Percentiles rank a stretch among this genome's conserved stretches.
These are phyloP conservation scores for Heliconius hewitsoni DNA, from an alignment of 1,140 invertebrate genomes.

Conservation along the genomic window DNA sequence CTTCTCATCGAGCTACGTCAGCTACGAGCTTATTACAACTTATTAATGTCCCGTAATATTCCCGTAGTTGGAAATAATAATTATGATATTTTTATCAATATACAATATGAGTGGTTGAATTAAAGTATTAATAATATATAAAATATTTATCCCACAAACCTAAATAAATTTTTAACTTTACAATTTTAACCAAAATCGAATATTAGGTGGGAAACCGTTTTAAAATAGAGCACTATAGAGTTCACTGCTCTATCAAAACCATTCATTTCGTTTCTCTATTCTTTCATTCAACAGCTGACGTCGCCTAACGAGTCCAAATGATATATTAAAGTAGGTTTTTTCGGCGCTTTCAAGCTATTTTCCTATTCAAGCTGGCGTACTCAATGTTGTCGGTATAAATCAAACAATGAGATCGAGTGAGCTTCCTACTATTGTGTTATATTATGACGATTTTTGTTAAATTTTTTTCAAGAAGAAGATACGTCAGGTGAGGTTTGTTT, in stretches of 20 bases:
- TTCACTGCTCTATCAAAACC: conserved; percentile 31
- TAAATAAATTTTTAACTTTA: too few species aligned
- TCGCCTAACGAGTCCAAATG: conserved; percentile 41
- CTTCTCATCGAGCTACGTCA: too few species aligned
- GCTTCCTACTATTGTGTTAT: conserved; percentile 30
- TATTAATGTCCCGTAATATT: too few species aligned
- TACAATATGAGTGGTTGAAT: too few species aligned
- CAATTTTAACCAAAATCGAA: neutral
- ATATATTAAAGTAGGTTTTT: conserved; percentile 43
- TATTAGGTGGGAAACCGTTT: conserved; percentile 10
- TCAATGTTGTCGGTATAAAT: conserved; percentile 40
- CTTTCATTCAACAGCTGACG: conserved; percentile 38
- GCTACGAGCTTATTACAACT: too few species aligned
- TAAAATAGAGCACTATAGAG: conserved; percentile 18
- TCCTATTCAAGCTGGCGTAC: conserved; percentile 36
- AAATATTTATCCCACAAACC: too few species aligned
- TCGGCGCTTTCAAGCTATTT: conserved; percentile 37
- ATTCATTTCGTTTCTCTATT: conserved; percentile 34
- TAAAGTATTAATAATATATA: too few species aligned
- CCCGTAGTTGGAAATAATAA: too few species aligned
- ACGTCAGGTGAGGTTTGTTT: neutral
- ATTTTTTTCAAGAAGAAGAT: neutral
- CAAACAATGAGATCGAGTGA: conserved; percentile 37
- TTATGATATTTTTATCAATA: too few species aligned
- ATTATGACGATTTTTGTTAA: conserved; percentile 14